Conservation (phyloP, 2,888 invertebrate species). For the Drosophila nigricruria region DNA sequence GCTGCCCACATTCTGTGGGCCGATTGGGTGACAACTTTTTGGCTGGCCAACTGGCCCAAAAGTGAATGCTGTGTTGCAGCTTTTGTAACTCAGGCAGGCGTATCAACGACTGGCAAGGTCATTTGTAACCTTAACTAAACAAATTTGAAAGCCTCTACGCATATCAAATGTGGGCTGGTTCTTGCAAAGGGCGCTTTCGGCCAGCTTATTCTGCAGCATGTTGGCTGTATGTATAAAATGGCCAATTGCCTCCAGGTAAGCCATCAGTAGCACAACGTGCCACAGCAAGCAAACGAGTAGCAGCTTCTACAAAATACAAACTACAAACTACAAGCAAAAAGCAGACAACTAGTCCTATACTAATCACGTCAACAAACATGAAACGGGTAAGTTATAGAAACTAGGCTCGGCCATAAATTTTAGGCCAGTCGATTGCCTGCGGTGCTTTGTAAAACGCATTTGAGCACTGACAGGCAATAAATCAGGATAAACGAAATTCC, state of each 20-base stretch:
- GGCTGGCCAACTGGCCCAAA: slow-evolving; percentile 27
- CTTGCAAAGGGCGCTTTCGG: slow-evolving; percentile 49
- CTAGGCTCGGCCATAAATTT: slow-evolving; percentile 55
- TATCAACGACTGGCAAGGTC: slow-evolving; percentile 70
- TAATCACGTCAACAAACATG: slow-evolving; percentile 65
- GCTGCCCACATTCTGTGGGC: slow-evolving; percentile 28
- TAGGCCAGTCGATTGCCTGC: slow-evolving; percentile 26
- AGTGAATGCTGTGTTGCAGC: slow-evolving; percentile 68
- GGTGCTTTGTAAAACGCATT: slow-evolving; percentile 50
- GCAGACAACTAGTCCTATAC: slow-evolving; percentile 62
- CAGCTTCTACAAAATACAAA: slow-evolving; percentile 48
- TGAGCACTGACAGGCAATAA: slow-evolving; percentile 49
- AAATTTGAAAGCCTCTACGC: slow-evolving; percentile 78
- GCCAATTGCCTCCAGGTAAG: slow-evolving; percentile 25
- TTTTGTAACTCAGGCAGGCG: slow-evolving; percentile 52
- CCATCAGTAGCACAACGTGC: slow-evolving; percentile 64
- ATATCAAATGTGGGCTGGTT: slow-evolving; percentile 73
- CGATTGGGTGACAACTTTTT: slow-evolving; percentile 41
- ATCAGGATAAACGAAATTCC: slow-evolving; percentile 56
- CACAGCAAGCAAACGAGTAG: slow-evolving; percentile 40
- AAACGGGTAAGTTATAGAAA: slow-evolving; percentile 66
- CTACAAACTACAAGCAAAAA: slow-evolving; percentile 43
- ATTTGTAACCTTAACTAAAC: slow-evolving; percentile 80
- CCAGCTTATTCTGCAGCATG: slow-evolving; percentile 23
- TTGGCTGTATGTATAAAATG: slow-evolving; percentile 65